These are phyloP conservation scores for Willisornis vidua DNA, from an alignment of 2,113 vertebrate species.

Conservation along the genomic window DNA sequence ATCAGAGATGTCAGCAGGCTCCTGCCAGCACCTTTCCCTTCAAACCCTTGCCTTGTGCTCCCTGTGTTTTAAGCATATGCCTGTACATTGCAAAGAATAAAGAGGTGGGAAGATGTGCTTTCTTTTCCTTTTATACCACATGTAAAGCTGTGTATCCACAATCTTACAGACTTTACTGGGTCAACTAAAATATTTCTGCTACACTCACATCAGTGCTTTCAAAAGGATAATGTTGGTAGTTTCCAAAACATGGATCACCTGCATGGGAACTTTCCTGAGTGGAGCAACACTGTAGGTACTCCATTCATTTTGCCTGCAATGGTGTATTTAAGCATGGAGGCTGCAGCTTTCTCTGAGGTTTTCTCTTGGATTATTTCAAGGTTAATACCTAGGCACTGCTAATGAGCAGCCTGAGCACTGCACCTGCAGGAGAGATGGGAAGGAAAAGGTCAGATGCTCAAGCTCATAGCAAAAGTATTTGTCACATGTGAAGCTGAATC, in stretches of 20 bases:
- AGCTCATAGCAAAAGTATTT: conserved; percentile 9
- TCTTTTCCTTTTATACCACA: neutral
- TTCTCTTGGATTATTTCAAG: neutral
- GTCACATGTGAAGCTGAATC: neutral
- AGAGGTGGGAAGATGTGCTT: neutral
- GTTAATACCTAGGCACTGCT: conserved; percentile 28
- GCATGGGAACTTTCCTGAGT: neutral
- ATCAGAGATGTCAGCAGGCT: conserved; percentile 26
- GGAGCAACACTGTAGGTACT: neutral
- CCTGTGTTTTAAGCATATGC: neutral
- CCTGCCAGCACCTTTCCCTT: conserved; percentile 7
- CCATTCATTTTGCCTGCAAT: neutral
- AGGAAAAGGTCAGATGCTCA: conserved; percentile 37
- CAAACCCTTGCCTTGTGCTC: neutral
- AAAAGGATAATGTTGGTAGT: neutral
- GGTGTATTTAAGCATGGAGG: neutral
- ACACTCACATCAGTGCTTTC: neutral
- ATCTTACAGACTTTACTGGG: neutral
- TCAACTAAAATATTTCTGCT: neutral
- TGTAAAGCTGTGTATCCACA: neutral
- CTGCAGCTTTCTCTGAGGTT: neutral
- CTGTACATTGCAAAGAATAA: neutral
- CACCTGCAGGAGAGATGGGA: neutral
- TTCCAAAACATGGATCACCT: neutral
- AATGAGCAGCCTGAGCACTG: conserved; percentile 30